Conservation (phyloP, 2,113 vertebrate genomes). For the Malurus elegans region DNA sequence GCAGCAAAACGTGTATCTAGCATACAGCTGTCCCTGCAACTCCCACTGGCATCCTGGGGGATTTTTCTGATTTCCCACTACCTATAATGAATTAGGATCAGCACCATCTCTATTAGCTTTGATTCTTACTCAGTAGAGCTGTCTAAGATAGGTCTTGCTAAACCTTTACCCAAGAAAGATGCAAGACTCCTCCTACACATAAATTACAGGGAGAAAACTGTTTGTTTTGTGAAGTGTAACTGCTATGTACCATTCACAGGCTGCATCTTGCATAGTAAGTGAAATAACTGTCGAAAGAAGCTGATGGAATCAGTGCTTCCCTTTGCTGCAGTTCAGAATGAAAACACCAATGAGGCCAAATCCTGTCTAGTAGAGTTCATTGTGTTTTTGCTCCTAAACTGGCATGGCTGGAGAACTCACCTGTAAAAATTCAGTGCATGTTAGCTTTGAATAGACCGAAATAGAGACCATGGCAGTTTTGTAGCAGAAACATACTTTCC, state of each 20-base stretch:
- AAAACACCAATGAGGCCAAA: background rate
- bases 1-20: background rate
- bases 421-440: background rate
- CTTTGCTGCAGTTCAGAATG: background rate
- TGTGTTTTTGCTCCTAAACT: background rate
- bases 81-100: background rate
- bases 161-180: background rate
- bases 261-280: background rate
- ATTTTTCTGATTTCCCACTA: conserved; percentile 35
- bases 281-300: background rate
- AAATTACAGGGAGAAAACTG: background rate
- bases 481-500: background rate
- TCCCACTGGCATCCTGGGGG: background rate
- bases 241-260: background rate
- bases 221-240: conserved; percentile 27
- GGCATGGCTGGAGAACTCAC: background rate
- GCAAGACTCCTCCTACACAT: background rate
- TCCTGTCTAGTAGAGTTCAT: background rate
- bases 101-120: background rate
- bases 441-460: background rate
- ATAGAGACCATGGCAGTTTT: background rate
- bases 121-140: background rate
- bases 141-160: background rate
- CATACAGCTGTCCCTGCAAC: background rate
- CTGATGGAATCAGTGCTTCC: background rate